Evolutionary conservation across 2,113 vertebrate species (phyloP).

Genomic region (Cyphomyrus discorhynchus): DNA sequence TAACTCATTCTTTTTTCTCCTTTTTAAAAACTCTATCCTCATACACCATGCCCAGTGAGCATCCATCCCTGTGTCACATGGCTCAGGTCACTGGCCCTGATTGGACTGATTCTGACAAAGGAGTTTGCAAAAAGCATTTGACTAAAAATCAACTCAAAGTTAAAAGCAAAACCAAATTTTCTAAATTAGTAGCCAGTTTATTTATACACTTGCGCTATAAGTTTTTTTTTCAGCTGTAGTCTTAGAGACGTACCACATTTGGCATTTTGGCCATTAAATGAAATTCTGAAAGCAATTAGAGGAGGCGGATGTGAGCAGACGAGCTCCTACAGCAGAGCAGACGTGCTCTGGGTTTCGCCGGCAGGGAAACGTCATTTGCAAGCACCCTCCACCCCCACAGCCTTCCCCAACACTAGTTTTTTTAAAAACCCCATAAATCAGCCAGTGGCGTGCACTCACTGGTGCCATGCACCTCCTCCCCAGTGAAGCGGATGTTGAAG

Average conservation of each 20-base stretch:
- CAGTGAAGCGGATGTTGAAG: conserved; percentile 97
- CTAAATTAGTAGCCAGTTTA: not conserved
- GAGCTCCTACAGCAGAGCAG: not conserved
- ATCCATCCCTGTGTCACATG: not conserved
- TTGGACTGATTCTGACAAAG: not conserved
- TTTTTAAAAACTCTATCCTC: not conserved
- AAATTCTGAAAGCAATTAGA: not conserved
- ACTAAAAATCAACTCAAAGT: not conserved
- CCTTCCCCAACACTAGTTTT: not conserved
- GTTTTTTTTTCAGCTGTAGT: not conserved
- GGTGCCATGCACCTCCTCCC: conserved; percentile 95
- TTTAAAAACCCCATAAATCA: not conserved
- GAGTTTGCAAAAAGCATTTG: not conserved
- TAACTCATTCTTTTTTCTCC: not conserved
- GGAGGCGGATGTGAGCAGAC: not conserved
- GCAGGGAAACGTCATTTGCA: not conserved
- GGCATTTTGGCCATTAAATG: not conserved
- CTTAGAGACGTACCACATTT: not conserved
- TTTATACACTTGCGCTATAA: not conserved
- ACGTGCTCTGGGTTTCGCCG: not conserved
- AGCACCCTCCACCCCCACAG: not conserved
- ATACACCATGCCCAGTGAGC: not conserved
- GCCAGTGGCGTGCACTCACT: conserved; percentile 66
- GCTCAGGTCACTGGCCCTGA: not conserved
- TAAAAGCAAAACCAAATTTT: not conserved